Evolutionary conservation across 2,888 invertebrate genomes (phyloP), one percentile per base, ranked within the genome.

Genomic region (Drosophila aldrichi): DNA sequence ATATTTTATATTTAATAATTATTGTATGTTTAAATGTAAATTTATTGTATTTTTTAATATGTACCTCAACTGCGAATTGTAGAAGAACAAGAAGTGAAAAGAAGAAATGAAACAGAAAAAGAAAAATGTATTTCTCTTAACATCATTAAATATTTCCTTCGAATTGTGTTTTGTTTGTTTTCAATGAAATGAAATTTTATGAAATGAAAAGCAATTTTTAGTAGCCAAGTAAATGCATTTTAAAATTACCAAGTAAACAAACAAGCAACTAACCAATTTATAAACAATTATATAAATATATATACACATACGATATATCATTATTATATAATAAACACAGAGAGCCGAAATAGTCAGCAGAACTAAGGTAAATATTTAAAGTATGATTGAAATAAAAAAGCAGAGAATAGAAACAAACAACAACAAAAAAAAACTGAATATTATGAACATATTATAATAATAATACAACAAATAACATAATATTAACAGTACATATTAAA

Each of bases 1-100:
- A 71, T 79, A 79, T 73, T 71, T 73, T 84, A 81, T 82, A 84
- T 84, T 74, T 87, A 88, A 84, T 85, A 79, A 89, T 81, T 85
- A 81, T 80, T 81, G 77, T 87, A 86, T 81, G 87, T 81, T 88
- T 88, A 86, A 88, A 88, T 88, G 85, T 84, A 87, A 84, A 82
- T 84, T 87, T 87, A 81, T 87, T 84, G 77, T 89, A 87, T 85
- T 85, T 81, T 78, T 85, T 89, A 87, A 89, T 79, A 77, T 79
- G 85, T 85, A 89, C 89, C 89, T 85, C 85, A 85, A 79, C 67
- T 60, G 60, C 65, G 43, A 73, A 72, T 60, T 38, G 29, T 16
- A 29, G 40, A 40, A 14, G 51, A 56, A 57, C 56, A 46, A 36
- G 58, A 40, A 18, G 44, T 41, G 29, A 43, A 25, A 65, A 48